A percentile compares a stretch with the other conserved stretches of the same genome.
These are phyloP conservation scores for Pelagia noctiluca DNA, from an alignment of 30 jellyfish, hydroid and myxozoan genomes.

Conservation along the genomic window DNA sequence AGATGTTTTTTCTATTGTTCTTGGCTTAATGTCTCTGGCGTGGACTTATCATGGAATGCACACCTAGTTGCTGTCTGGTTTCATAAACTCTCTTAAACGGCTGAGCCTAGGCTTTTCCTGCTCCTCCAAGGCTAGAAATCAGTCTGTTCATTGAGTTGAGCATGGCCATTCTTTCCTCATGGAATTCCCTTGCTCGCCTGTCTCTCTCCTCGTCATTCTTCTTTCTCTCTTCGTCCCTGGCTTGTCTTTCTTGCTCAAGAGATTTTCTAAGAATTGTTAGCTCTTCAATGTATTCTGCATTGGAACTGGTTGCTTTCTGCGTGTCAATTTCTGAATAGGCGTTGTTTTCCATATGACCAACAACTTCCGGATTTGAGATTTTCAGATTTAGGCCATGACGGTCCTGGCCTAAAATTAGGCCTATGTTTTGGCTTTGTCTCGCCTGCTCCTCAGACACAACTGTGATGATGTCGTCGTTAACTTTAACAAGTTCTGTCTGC, in stretches of 20 bases:
- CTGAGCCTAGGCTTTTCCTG: neutral
- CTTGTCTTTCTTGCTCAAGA: conserved; percentile 52
- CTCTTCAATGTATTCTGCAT: conserved; percentile 55
- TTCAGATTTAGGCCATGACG: neutral
- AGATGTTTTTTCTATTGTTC: too few species aligned
- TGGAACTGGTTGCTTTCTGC: too few species aligned
- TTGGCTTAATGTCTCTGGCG: too few species aligned
- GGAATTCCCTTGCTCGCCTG: conserved; percentile 71
- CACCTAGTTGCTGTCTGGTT: too few species aligned
- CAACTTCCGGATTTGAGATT: conserved; percentile 4
- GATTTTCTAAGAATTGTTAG: conserved; percentile 41
- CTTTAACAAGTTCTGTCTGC: neutral
- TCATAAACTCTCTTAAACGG: too few species aligned
- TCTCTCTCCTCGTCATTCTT: conserved; percentile 67
- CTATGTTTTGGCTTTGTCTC: conserved; percentile 35
- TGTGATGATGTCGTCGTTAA: neutral
- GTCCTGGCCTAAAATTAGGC: conserved; percentile 36
- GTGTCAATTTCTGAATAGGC: conserved; percentile 1
- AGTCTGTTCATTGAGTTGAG: conserved; percentile 67
- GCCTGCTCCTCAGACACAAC: conserved; percentile 29
- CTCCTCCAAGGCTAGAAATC: conserved; percentile 52
- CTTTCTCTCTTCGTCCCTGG: conserved; percentile 67
- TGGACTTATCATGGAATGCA: too few species aligned
- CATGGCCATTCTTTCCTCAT: conserved; percentile 80
- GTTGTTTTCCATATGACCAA: conserved; percentile 21